Base-by-base conservation (phyloP, 2,888 invertebrate genomes). In the Beris chalybata region DNA sequence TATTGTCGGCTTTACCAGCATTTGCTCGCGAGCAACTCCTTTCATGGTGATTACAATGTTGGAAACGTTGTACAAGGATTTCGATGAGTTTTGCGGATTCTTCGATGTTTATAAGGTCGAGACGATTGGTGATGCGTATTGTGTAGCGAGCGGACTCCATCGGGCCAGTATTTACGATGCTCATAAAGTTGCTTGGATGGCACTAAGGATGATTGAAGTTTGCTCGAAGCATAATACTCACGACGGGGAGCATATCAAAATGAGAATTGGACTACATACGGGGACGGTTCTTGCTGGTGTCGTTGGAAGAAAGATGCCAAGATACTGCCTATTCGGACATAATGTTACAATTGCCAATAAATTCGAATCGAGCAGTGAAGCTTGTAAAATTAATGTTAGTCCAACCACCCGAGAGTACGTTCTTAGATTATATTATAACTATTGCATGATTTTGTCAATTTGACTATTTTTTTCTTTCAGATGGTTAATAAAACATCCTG, bases 81-180 rank as follows among this genome's bases (percentile, higher is more conserved):
- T 96, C 75, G 96, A 97, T 78, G 87, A 89, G 52, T 95, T 90
- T 79, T 96, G 96, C 76, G 96, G 94, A 71, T 89, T 92, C 72
- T 86, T 96, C 50, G 96, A 97, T 77, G 94, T 97, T 31, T 97
- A 97, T 80, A 97, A 97, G 89, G 96, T 96, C 73, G 97, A 97
- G 81, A 97, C 96, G 5, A 97, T 97, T 73, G 96, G 96, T 0
- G 96, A 97, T 78, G 96, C 96, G 0, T 97, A 97, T 75, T 96
- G 96, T 76, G 96, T 96, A 5, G 96, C 96, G 0, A 95, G 95
- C 65, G 96, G 96, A 0, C 83, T 97, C 6, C 96, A 96, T 79
- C 89, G 90, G 70, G 88, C 88, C 73, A 93, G 92, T 58, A 85
- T 86, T 47, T 93, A 92, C 65, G 96, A 97, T 78, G 95, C 96